phyloP scores from a whole-genome alignment of 2,113 vertebrate species.

The Budorcas taxicolor region DNA sequence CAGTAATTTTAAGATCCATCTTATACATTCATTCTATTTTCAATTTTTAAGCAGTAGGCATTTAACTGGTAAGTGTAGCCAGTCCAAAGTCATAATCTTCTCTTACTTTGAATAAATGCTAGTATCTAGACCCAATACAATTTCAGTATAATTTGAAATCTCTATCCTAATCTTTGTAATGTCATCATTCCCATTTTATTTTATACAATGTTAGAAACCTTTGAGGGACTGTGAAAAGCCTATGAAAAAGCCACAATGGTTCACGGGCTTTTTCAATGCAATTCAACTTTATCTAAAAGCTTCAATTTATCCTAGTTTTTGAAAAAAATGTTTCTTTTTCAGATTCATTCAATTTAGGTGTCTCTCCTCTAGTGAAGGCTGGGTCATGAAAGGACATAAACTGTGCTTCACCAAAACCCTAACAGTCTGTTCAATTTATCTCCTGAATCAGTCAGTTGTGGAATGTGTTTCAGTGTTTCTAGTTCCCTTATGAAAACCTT shows the following conservation, averaged over 20 bases:
- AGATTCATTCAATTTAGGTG: background rate
- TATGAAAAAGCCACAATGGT: background rate
- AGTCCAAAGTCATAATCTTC: background rate
- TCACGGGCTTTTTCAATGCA: background rate
- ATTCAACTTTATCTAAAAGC: slow-evolving; percentile 19
- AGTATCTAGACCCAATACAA: slow-evolving; percentile 2
- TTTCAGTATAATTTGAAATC: slow-evolving; percentile 25
- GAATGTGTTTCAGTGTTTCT: background rate
- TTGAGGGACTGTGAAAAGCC: background rate
- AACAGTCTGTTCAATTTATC: background rate
- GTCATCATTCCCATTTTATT: background rate
- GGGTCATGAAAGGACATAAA: background rate
- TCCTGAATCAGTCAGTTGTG: slow-evolving; percentile 31
- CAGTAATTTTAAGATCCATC: background rate
- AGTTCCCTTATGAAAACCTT: background rate
- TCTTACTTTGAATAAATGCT: slow-evolving; percentile 18
- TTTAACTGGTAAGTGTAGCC: background rate
- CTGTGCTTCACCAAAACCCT: background rate
- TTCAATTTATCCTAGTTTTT: slow-evolving; percentile 21
- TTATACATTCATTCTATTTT: background rate
- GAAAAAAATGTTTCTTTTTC: slow-evolving; percentile 34
- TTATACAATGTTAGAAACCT: slow-evolving; percentile 1
- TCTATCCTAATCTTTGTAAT: slow-evolving; percentile 26
- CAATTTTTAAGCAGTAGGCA: slow-evolving; percentile 14
- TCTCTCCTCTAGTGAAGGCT: background rate